Base-by-base conservation (phyloP, 92 coral and sea anemone species). In the Umimayanthus chanpuru region DNA sequence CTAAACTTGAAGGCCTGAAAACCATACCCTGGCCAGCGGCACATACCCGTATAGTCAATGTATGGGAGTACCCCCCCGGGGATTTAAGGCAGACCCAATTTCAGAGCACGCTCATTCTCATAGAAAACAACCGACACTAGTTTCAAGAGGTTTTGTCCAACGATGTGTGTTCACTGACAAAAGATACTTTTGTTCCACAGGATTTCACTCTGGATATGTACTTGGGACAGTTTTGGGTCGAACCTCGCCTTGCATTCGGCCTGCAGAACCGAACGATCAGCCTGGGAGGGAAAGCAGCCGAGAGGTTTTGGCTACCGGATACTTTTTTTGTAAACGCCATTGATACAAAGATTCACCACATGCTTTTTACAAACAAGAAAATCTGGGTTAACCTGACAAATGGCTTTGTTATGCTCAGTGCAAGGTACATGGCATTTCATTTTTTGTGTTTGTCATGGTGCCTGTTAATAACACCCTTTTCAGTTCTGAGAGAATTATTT, bases 181-280 rank as follows among this genome's bases (percentile, higher is more conserved):
- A 61, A 0, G 14, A 28, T 29, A 39, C 40, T 58, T 53, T 53
- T 79, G 61, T 77, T 53, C 53, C 43, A 2, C 81, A 97, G 99
- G 99, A 97, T 43, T 97, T 92, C 88, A 91, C 90, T 0, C 94
- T 97, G n/a, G 98, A 97, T 64, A 85, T 97, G 90, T 97, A 97
- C 82, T 93, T 97, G 72, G 99, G 99, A 2, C 99, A 97, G 84
- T 97, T 97, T 85, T 97, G 99, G 99, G 90, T 81, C 82, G 99
- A 97, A 66, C 99, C 96, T 36, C 97, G 99, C 0, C 93, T 97
- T 38, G 99, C 99, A 8, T 95, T 95, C 76, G 99, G 99, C 32
- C 77, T 97, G 20, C 16, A 9, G 6, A 90, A 97, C 82, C 86
- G 94, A 73, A 86, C 91, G n/a, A 93, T 95, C 73, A 97, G 94